These are phyloP conservation scores for Melanogrammus aeglefinus DNA, from an alignment of 2,797 vertebrate species.

Conservation along the genomic window DNA sequence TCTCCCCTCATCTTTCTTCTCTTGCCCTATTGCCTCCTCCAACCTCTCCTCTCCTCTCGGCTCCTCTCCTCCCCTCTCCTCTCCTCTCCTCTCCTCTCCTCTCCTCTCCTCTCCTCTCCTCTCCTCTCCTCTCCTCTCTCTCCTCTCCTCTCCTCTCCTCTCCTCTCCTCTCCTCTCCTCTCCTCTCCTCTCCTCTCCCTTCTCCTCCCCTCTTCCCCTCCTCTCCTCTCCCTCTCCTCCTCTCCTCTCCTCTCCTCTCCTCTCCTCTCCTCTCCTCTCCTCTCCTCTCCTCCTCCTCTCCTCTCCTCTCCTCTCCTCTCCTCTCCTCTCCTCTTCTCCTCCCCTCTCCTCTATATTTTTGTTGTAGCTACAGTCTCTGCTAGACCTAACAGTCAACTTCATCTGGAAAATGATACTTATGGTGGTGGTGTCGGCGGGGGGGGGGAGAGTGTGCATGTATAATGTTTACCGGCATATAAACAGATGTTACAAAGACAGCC, in stretches of 20 bases:
- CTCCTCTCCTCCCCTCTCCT: constrained; percentile 25
- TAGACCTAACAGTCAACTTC: constrained; percentile 17
- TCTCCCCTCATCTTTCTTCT: too few species aligned
- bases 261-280: constrained; percentile 1
- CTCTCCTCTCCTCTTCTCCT: constrained; percentile 6
- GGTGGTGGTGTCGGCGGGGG: constrained; percentile 6
- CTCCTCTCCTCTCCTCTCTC: not conserved
- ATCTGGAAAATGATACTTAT: constrained; percentile 66
- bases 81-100: constrained; percentile 10
- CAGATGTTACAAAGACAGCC: constrained; percentile 62
- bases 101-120: not conserved
- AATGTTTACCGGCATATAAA: constrained; percentile 66
- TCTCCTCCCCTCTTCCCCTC: constrained; percentile 4
- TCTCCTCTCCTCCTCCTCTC: constrained; percentile 12
- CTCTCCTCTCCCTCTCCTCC: constrained; percentile 21
- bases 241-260: too few species aligned
- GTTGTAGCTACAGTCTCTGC: constrained; percentile 20
- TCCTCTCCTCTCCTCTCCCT: constrained; percentile 27
- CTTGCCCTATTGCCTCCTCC: too few species aligned
- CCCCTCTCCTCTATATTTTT: constrained; percentile 17
- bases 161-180: constrained; percentile 23
- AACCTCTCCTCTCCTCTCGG: not conserved
- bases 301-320: constrained; percentile 26
- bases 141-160: constrained; percentile 11
- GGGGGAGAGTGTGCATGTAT: constrained; percentile 40